phyloP scores from a whole-genome alignment of 2,888 invertebrate species.

The Cerceris ruficornis region DNA sequence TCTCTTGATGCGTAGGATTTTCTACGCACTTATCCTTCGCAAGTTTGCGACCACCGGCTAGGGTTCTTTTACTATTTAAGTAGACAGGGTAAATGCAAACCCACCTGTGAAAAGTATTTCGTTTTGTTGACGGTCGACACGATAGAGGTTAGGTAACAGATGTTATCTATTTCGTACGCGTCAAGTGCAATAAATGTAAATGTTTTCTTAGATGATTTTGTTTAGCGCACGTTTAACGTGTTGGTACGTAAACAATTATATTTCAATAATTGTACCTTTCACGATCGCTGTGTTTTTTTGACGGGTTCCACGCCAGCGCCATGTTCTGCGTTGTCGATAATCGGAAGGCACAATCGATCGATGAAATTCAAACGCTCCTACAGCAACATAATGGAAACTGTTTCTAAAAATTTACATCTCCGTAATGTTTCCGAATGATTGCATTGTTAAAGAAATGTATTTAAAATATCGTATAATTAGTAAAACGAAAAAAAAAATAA shows the following conservation, averaged over 20 bases:
- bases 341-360: neutral
- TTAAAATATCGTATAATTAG: neutral
- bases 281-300: slow-evolving; percentile 91
- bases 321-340: slow-evolving; percentile 61
- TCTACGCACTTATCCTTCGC: slow-evolving; percentile 94
- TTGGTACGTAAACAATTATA: neutral
- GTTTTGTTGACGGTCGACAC: neutral
- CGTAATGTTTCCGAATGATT: neutral
- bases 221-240: neutral
- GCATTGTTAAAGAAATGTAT: neutral
- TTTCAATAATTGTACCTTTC: slow-evolving; percentile 84
- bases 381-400: neutral
- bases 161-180: neutral
- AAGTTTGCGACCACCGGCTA: slow-evolving; percentile 94
- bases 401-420: neutral
- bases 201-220: neutral
- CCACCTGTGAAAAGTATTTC: slow-evolving; percentile 86
- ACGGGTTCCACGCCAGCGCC: slow-evolving; percentile 85
- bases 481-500: slow-evolving; percentile 37
- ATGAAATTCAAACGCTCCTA: neutral
- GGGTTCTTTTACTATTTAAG: slow-evolving; percentile 95
- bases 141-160: slow-evolving; percentile 62
- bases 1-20: slow-evolving; percentile 97
- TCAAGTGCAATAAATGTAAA: slow-evolving; percentile 1
- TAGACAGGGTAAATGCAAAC: slow-evolving; percentile 98